Evolutionary conservation across 1,140 invertebrate species (phyloP), one percentile per base, ranked within the genome.

Genomic region (Belonocnema kinseyi): DNA sequence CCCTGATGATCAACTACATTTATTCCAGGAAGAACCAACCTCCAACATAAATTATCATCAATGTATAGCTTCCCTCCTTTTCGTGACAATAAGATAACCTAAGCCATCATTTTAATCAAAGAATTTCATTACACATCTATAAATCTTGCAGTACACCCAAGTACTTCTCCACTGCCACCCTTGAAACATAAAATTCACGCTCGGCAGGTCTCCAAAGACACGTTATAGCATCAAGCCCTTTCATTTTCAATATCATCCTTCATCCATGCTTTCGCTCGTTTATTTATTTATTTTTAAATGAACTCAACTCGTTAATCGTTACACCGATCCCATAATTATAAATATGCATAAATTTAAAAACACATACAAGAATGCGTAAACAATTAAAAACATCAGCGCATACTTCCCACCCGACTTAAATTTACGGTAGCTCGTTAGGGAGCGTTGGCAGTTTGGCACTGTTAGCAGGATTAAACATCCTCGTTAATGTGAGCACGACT

Each of bases 401-500:
- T 46, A 46, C 10, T 11, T 33, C 26, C 26, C 26, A 33, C 26
- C 26, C 26, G 26, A 33, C 26, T 46, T 46, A 46, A 46, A 46
- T 46, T 46, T 46, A 46, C 40, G 40, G 40, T 46, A 46, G 40
- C 40, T 46, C 40, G 40, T 46, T 33, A 66, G 61, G 61, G 61
- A 66, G 33, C 40, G 61, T 33, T 66, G 61, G 61, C 14, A 66
- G 14, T 40, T 33, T 66, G 61, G 61, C 14, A 66, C 21, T 40
- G 61, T 33, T 66, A 33, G 61, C 14, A 66, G 61, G 26, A 66
- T 66, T 66, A 66, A 40, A 66, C 26, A 40, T 46, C 56, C 56
- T 46, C 40, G 26, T 58, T 58, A 58, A 58, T 58, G 56, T 58
- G 13, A 46, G 40, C 40, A 46, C 40, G 40, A 46, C 40, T 46